These are phyloP conservation scores for Oncopodura yosiiana DNA, from an alignment of 1,140 invertebrate species.

Conservation along the genomic window DNA sequence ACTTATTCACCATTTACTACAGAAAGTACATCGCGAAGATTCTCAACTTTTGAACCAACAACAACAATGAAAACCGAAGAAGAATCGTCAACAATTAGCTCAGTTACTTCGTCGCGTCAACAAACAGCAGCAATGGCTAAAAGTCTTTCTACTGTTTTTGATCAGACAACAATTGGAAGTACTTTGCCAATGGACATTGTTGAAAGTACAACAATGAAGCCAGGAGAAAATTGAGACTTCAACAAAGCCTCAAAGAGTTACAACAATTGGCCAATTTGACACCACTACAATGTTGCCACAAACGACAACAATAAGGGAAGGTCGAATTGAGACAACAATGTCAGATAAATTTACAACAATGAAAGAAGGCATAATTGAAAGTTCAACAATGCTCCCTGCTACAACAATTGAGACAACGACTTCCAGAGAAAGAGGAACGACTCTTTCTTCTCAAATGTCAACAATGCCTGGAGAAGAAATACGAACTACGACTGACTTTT, in stretches of 20 bases:
- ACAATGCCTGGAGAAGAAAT: not conserved
- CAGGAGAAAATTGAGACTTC: too few relatives aligned
- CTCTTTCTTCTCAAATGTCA: not conserved
- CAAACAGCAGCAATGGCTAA: not conserved
- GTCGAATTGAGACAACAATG: too few relatives aligned
- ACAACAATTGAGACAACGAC: not conserved
- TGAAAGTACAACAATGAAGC: not conserved
- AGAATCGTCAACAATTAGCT: too few relatives aligned
- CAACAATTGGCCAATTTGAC: too few relatives aligned
- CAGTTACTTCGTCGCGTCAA: too few relatives aligned
- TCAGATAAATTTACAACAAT: not conserved
- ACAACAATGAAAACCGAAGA: too few relatives aligned
- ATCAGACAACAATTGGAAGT: not conserved
- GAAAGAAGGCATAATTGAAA: not conserved
- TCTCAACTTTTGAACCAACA: too few relatives aligned
- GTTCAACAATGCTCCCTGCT: not conserved
- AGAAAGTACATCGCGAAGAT: too few relatives aligned
- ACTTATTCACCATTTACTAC: too few relatives aligned
- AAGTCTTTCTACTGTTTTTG: not conserved
- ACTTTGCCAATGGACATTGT: not conserved
- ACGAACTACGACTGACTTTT: not conserved
- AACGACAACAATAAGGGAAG: too few relatives aligned
- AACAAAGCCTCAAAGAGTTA: too few relatives aligned
- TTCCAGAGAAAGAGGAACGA: not conserved
- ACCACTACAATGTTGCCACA: too few relatives aligned